A percentile compares a stretch with the other conserved stretches of the same genome.
Conservation (phyloP, 1,140 invertebrate genomes). For the Sitobion miscanthi region DNA sequence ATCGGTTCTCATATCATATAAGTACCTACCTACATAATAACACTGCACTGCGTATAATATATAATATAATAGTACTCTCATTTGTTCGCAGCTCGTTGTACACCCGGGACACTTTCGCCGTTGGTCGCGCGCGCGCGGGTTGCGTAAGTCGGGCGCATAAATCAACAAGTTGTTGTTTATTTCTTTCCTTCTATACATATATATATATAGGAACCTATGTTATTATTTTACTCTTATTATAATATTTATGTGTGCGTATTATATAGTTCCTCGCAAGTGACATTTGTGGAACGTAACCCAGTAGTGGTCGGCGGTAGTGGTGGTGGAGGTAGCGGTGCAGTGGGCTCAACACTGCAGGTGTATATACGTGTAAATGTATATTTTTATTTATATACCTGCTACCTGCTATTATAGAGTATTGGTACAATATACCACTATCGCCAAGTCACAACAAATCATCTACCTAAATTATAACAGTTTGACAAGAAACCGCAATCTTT, state of each 20-base stretch:
- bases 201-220: not conserved
- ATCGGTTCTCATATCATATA: not conserved
- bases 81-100: slow-evolving; percentile 45
- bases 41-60: not conserved
- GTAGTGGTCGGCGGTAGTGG: not conserved
- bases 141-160: slow-evolving; percentile 46
- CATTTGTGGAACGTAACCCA: slow-evolving; percentile 33
- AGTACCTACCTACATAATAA: not conserved
- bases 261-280: not conserved
- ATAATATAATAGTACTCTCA: not conserved
- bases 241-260: not conserved
- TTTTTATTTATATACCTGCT: not conserved
- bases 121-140: not conserved
- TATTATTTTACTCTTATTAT: not conserved
- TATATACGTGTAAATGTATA: not conserved
- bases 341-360: not conserved
- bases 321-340: no score
- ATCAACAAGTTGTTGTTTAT: slow-evolving; percentile 33
- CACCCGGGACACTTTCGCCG: slow-evolving; percentile 33
- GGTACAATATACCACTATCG: not conserved
- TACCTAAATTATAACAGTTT: not conserved
- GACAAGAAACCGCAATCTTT: not conserved
- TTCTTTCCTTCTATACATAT: not conserved
- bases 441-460: not conserved
- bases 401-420: not conserved